Percentiles rank a stretch among this genome's conserved stretches.
Conservation (phyloP, 2,113 vertebrate genomes). For the Cervus canadensis region DNA sequence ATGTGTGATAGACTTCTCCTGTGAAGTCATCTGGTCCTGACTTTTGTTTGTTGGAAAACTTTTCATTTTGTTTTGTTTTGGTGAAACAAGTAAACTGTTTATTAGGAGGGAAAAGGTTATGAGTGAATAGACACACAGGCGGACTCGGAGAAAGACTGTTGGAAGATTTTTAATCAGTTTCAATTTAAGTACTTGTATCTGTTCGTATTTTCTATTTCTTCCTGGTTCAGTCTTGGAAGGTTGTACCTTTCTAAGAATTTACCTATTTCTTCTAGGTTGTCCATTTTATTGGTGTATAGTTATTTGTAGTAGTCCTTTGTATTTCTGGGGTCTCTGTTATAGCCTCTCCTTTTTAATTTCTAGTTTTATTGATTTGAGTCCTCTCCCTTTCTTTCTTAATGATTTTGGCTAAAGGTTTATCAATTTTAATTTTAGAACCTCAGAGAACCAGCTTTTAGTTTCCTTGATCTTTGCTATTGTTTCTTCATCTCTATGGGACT, state of each 20-base stretch:
- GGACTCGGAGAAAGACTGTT: background rate
- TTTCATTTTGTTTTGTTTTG: background rate
- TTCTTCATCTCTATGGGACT: background rate
- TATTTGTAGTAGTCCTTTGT: background rate
- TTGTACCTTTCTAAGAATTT: background rate
- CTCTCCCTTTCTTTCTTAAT: background rate
- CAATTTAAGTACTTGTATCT: background rate
- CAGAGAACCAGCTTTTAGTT: background rate
- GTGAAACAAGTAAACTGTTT: background rate
- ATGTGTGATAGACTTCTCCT: background rate
- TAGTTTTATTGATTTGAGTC: background rate
- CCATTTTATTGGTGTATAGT: background rate
- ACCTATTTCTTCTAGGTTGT: background rate
- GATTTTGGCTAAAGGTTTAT: background rate
- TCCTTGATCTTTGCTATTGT: background rate
- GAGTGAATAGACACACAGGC: background rate
- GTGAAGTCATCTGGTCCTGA: background rate
- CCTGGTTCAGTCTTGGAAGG: background rate
- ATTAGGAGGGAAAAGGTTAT: background rate
- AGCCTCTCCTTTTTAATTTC: background rate
- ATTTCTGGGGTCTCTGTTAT: background rate
- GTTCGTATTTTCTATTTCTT: background rate
- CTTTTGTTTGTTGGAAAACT: background rate
- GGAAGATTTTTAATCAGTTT: background rate
- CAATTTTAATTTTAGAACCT: background rate